Base-by-base conservation (phyloP, 2,797 vertebrate species). In the Macroramphosus scolopax region DNA sequence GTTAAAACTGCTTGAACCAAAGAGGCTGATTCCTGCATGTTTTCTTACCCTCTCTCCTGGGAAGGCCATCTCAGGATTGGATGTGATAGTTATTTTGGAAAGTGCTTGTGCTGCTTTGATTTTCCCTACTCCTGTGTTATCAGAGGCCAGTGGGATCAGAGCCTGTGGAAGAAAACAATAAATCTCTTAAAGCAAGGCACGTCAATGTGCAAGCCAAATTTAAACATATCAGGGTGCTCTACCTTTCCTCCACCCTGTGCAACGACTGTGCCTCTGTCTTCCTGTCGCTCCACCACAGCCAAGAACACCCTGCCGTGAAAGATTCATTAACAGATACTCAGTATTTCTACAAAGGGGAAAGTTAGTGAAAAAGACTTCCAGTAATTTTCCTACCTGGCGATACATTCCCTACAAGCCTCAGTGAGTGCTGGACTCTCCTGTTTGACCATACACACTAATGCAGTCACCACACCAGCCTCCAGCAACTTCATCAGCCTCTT, bases 171-270 rank as follows among this genome's bases (percentile, higher is more conserved):
- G 11, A 47, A 24, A 68, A 46, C 5, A 29, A 5, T 17, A 46
- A 42, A 41, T 3, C 33, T 42, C 3, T 9, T 11, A 24, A 44
- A 31, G 28, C 8, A 31, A 24, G 10, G 5, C 10, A 10, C 9
- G 17, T 32, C 14, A 46, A 22, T 24, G n/a, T 25, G 16, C 15
- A 10, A 40, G 24, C 5, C 4, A 37, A 14, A 50, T 5, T 16
- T 7, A 2, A 20, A 4, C 3, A 3, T 15, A 58, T 32, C 5
- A 24, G 0, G 11, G 5, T 11, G 7, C n/a, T 64, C 81, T 82
- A 98, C 96, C 93, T 98, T 99, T 81, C 96, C 96, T 61, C 95
- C 97, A 65, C 97, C 96, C 51, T 98, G 94, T 5, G 96, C 97
- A 11, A 98, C 95, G 63, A 99, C 94, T 0, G 82, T 80, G 10